Evolutionary conservation across 2,113 vertebrate genomes (phyloP).

Genomic region (Mobula hypostoma): DNA sequence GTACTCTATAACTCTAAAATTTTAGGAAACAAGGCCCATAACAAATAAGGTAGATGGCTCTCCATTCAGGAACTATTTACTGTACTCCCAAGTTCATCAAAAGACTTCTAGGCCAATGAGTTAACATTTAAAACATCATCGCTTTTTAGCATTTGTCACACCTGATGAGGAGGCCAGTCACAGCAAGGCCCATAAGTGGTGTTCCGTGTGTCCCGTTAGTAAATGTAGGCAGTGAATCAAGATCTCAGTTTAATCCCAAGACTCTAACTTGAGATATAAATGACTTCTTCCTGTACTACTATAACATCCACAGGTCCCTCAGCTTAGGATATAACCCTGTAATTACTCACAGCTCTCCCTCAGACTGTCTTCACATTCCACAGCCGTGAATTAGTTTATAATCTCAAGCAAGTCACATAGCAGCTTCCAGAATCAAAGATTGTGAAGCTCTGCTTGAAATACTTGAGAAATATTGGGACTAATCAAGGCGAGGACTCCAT

Average conservation of each 20-base stretch:
- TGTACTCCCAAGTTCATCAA: no score
- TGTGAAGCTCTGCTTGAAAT: not conserved
- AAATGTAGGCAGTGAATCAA: not conserved
- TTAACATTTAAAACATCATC: not conserved
- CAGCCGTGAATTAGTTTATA: not conserved
- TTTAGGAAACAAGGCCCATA: no score
- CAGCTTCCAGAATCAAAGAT: not conserved
- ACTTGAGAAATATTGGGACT: conserved; percentile 5
- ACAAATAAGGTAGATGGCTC: no score
- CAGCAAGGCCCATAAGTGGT: no score
- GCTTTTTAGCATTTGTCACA: not conserved
- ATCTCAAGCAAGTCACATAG: not conserved
- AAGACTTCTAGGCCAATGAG: no score
- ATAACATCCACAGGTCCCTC: not conserved
- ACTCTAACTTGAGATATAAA: not conserved
- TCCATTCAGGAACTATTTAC: no score
- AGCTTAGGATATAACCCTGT: not conserved
- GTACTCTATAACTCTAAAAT: no score
- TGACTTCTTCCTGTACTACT: not conserved
- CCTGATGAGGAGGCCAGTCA: not conserved
- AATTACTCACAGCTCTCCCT: not conserved
- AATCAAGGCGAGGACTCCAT: not conserved
- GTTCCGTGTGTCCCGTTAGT: no score
- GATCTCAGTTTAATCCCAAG: not conserved
- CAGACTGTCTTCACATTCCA: not conserved